phyloP scores from a whole-genome alignment of 2,888 invertebrate genomes.

The Eumacrocentrus americanus region DNA sequence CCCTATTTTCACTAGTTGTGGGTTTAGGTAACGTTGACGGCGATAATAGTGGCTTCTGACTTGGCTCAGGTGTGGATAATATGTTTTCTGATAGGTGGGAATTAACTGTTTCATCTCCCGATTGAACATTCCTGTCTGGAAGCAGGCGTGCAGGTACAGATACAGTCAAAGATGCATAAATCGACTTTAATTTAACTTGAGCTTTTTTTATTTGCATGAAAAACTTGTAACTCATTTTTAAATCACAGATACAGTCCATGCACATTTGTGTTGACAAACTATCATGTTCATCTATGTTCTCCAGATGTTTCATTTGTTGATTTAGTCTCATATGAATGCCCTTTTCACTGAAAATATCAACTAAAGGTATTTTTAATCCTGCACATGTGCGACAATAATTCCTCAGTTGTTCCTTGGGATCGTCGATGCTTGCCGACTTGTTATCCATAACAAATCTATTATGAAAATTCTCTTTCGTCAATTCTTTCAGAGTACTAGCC shows the following conservation, averaged over 20 bases:
- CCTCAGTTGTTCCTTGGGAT: conserved; percentile 45
- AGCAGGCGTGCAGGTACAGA: too few relatives aligned
- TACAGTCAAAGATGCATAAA: conserved; percentile 37
- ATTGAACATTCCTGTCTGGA: too few relatives aligned
- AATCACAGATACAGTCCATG: conserved; percentile 59
- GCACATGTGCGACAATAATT: conserved; percentile 59
- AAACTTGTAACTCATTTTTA: conserved; percentile 60
- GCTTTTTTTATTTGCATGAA: conserved; percentile 60
- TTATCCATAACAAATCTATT: conserved; percentile 21
- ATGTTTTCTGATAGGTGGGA: too few relatives aligned
- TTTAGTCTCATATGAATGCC: conserved; percentile 56
- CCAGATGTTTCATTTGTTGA: conserved; percentile 57
- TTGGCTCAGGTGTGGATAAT: too few relatives aligned
- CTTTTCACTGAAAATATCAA: conserved; percentile 58
- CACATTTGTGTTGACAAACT: conserved; percentile 58
- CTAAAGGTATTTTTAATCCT: conserved; percentile 55
- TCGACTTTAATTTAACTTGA: conserved; percentile 54
- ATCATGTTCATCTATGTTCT: conserved; percentile 50
- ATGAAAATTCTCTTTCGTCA: conserved; percentile 26
- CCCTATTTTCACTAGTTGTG: too few relatives aligned
- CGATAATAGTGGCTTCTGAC: too few relatives aligned
- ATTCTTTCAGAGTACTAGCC: conserved; percentile 43
- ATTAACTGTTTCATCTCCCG: too few relatives aligned
- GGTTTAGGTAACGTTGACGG: too few relatives aligned
- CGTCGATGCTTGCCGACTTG: conserved; percentile 29